Conservation (phyloP, 2,888 invertebrate species). For the Lathronympha strigana region DNA sequence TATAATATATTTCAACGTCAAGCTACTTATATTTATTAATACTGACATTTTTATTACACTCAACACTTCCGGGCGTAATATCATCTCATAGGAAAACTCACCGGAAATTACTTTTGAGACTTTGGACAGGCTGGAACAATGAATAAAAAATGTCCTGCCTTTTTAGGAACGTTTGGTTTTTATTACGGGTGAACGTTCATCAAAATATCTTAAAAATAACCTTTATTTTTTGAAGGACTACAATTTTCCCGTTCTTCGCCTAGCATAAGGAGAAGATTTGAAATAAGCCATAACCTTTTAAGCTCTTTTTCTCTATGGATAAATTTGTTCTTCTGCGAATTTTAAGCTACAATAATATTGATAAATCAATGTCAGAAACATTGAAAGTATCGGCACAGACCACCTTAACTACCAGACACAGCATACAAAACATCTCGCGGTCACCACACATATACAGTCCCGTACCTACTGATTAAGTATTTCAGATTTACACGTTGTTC, state of each 20-base stretch:
- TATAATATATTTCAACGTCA: too few species aligned
- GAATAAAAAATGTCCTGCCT: constrained; percentile 30
- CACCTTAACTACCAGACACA: too few species aligned
- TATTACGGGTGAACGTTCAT: constrained; percentile 13
- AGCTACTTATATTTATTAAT: background rate
- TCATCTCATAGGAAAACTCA: constrained; percentile 30
- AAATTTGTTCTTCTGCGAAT: too few species aligned
- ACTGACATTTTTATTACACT: constrained; percentile 2
- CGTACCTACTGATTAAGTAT: too few species aligned
- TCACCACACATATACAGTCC: too few species aligned
- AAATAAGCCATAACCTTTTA: too few species aligned
- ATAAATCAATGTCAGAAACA: too few species aligned
- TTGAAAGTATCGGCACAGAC: too few species aligned
- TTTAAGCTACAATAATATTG: too few species aligned
- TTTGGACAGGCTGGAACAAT: constrained; percentile 18
- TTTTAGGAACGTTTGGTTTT: constrained; percentile 26
- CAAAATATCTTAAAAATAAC: constrained; percentile 17
- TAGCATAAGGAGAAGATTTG: background rate
- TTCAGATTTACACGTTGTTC: too few species aligned
- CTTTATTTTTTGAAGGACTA: background rate
- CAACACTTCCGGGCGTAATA: constrained; percentile 1
- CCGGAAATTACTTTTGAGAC: constrained; percentile 34
- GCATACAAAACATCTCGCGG: too few species aligned
- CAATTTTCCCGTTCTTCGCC: background rate
- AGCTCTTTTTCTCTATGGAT: too few species aligned